These are phyloP conservation scores for Tokudaia tokunoshimensis DNA, from an alignment of 2,797 vertebrate species.

Conservation along the genomic window DNA sequence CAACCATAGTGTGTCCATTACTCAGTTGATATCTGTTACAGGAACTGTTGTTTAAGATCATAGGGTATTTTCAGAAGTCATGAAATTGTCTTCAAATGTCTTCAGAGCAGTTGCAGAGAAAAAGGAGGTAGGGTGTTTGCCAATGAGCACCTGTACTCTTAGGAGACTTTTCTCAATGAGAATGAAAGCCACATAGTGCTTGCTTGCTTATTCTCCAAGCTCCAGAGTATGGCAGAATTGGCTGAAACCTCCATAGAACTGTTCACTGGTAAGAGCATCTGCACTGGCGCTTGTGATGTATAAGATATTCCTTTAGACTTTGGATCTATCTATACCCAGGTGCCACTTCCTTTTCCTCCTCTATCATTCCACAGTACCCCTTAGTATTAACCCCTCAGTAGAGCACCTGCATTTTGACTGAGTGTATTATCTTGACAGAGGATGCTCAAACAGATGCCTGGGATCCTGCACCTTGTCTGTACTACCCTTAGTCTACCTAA, in stretches of 20 bases:
- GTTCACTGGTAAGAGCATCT: neutral
- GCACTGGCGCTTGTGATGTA: neutral
- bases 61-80: neutral
- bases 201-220: neutral
- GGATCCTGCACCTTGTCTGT: neutral
- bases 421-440: neutral
- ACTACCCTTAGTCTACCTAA: neutral
- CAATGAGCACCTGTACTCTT: neutral
- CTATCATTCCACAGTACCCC: neutral
- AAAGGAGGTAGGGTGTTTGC: neutral
- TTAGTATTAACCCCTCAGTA: neutral
- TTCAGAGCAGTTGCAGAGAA: neutral
- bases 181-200: neutral
- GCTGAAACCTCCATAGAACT: neutral
- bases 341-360: accelerated
- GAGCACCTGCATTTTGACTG: neutral
- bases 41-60: neutral
- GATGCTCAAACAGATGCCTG: neutral
- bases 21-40: neutral
- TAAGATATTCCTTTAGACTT: neutral
- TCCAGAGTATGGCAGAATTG: neutral
- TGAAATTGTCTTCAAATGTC: neutral
- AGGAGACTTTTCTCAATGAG: neutral
- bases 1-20: neutral
- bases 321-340: neutral